phyloP scores from a whole-genome alignment of 2,797 vertebrate species.

The Bryconaethiops microstoma region DNA sequence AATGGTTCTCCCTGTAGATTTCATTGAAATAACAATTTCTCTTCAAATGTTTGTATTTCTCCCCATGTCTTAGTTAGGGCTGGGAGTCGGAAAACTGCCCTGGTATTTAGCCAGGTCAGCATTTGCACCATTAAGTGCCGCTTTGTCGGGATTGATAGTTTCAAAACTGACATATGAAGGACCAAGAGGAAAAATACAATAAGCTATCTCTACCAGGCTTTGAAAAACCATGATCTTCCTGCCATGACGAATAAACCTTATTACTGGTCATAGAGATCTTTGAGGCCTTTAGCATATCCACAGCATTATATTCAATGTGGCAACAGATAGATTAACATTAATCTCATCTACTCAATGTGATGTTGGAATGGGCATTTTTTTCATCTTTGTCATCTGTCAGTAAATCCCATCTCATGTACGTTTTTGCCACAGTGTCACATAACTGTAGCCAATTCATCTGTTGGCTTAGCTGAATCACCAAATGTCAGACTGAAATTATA shows the following conservation, averaged over 20 bases:
- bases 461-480: neutral
- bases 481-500: neutral
- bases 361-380: too few species aligned
- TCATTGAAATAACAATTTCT: neutral
- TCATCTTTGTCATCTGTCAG: too few species aligned
- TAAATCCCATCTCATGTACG: neutral
- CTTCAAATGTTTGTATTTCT: neutral
- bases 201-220: neutral
- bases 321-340: neutral
- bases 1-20: neutral
- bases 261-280: neutral
- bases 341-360: neutral
- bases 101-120: neutral
- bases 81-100: neutral
- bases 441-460: neutral
- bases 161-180: neutral
- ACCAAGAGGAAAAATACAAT: neutral
- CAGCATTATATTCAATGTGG: neutral
- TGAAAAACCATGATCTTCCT: neutral
- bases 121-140: neutral
- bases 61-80: neutral
- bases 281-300: neutral
- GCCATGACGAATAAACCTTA: neutral
- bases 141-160: neutral
- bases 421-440: neutral